Evolutionary conservation across 2,113 vertebrate species (phyloP).

Genomic region (Hucho hucho): DNA sequence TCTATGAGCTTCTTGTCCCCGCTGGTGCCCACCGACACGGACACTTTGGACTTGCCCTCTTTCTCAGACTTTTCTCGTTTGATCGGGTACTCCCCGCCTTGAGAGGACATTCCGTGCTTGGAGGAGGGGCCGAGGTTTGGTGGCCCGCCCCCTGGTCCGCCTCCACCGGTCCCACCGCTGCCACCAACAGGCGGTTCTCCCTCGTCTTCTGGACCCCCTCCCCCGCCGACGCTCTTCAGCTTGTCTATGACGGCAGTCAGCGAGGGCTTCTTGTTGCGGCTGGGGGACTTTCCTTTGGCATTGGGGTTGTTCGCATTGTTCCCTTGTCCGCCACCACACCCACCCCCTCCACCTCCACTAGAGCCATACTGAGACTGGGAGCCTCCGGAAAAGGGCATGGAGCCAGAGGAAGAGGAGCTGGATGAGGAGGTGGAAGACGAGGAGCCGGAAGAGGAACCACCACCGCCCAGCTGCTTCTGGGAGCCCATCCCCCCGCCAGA

Average conservation of each 20-base stretch:
- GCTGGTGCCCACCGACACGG: conserved; percentile 78
- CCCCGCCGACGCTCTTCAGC: conserved; percentile 93
- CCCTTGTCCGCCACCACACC: conserved; percentile 76
- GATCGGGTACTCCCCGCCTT: conserved; percentile 83
- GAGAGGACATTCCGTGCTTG: conserved; percentile 82
- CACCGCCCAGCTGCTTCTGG: conserved; percentile 79
- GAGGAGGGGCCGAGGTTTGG: conserved; percentile 81
- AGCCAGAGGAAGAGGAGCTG: conserved; percentile 73
- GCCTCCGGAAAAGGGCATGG: conserved; percentile 79
- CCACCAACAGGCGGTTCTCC: conserved; percentile 68
- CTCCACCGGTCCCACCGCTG: conserved; percentile 79
- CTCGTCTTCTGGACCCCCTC: conserved; percentile 85
- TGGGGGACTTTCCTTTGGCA: conserved; percentile 96
- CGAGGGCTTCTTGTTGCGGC: conserved; percentile 97
- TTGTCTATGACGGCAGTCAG: conserved; percentile 98
- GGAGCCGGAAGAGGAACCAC: conserved; percentile 67
- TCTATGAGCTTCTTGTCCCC: conserved; percentile 91
- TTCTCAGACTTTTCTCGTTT: conserved; percentile 95
- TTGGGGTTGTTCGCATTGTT: conserved; percentile 81
- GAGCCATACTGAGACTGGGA: conserved; percentile 83
- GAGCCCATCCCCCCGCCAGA: conserved; percentile 86
- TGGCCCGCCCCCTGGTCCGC: conserved; percentile 62
- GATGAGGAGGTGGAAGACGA: conserved; percentile 79
- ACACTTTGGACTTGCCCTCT: conserved; percentile 90
- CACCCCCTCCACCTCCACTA: conserved; percentile 76